Base-by-base conservation (phyloP, 2,113 vertebrate species). In the Cervus canadensis region DNA sequence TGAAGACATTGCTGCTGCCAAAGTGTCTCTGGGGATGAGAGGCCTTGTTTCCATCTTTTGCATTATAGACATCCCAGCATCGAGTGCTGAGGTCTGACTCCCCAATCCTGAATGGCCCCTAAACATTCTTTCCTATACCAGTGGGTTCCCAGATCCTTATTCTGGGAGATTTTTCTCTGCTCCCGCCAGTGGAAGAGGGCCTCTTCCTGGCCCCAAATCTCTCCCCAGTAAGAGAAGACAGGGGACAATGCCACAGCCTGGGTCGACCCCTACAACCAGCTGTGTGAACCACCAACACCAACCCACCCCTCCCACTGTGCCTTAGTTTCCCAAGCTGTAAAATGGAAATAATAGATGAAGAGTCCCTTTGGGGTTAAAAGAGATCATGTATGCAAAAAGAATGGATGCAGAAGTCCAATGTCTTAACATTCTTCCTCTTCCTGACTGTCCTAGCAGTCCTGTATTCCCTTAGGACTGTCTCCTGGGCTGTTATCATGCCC, bases 391-490 rank as follows among this genome's bases (percentile, higher is more conserved):
- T n/a, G 50, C 26, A 30, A 16, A 52, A 64, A 25, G 7, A 15
- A 59, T 3, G 13, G 52, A 78, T 1, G 1, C 16, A 4, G 60
- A 3, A 59, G 1, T 43, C 33, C 26, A 15, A 1, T 3, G 45
- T 76, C 71, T 82, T 21, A 60, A 45, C 2, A 1, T 59, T 19
- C 54, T 82, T 84, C 57, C 54, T 52, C n/a, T 19, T 45, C 60
- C 0, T 11, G 45, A 33, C 45, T 48, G 16, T 52, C 54, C 16
- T 60, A 36, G 76, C 50, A 8, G 7, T 52, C 52, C 56, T 26
- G 4, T 3, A 14, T 64, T 90, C 76, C 56, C 81, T 28, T 54
- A 12, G 54, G 57, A 54, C 23, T 0, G n/a, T 50, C 59, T 43
- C 16, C 17, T 48, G 88, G 57, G 59, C 28, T 28, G 59, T n/a